Evolutionary conservation across 2,888 invertebrate species (phyloP).

Genomic region (Elysia crispata): DNA sequence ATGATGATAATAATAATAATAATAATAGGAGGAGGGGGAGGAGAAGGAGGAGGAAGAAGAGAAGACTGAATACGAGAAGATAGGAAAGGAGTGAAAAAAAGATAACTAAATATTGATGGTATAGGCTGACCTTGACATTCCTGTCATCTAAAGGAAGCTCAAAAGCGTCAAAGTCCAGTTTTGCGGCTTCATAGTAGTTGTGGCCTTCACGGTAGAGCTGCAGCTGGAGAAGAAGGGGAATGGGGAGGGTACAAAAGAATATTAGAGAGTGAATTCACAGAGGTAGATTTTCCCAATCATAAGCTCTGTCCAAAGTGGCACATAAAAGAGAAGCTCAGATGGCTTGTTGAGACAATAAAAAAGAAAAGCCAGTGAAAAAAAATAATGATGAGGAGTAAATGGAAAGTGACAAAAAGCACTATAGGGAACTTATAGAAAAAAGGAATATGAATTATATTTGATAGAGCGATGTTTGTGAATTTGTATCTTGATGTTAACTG

Average conservation of each 20-base stretch:
- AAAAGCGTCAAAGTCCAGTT: conserved; percentile 60
- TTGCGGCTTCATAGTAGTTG: conserved; percentile 62
- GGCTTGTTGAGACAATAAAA: too few relatives aligned
- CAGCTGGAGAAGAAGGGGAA: too few relatives aligned
- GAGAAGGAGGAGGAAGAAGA: background rate
- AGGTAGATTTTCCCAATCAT: too few relatives aligned
- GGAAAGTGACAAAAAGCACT: too few relatives aligned
- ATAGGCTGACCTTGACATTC: background rate
- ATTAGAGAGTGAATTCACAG: too few relatives aligned
- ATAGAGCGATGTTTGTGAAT: conserved; percentile 18
- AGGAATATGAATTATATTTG: too few relatives aligned
- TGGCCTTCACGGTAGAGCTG: conserved; percentile 58
- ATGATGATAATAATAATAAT: background rate
- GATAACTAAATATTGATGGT: background rate
- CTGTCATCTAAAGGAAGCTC: conserved; percentile 52
- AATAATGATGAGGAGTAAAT: too few relatives aligned
- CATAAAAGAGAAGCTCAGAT: too few relatives aligned
- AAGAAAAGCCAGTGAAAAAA: too few relatives aligned
- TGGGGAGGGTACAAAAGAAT: too few relatives aligned
- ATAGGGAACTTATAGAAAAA: too few relatives aligned
- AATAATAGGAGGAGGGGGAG: background rate
- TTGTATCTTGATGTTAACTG: background rate
- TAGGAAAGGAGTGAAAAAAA: conserved; percentile 2
- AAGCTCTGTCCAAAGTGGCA: too few relatives aligned
- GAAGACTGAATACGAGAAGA: background rate